Base-by-base conservation (phyloP, 2,888 invertebrate species). In the Asteroscopus sphinx region DNA sequence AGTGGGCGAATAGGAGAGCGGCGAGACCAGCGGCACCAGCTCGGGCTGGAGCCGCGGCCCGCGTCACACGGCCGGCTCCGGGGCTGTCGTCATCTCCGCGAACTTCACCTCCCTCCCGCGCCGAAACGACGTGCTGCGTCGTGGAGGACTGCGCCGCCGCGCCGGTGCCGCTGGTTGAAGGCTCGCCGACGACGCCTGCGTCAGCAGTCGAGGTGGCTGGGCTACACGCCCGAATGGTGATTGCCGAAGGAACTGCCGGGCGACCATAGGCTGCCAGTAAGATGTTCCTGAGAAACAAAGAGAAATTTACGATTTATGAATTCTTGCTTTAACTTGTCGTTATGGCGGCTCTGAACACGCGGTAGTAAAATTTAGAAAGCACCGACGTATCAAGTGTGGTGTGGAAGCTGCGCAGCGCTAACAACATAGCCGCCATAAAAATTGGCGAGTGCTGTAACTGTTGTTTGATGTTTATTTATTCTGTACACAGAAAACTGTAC, bases 191-290 rank as follows among this genome's bases (percentile, higher is more conserved):
- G 94, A 94, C 25, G 90, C 86, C 75, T 94, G 94, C 35, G 93
- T 73, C 48, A 90, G 59, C 54, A 92, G 79, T 47, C 89, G 86
- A 21, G 90, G 85, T 8, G 90, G 86, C 52, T 83, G 83, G 41
- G 79, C 71, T 58, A 77, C 73, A 17, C 89, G 89, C 17, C 87
- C 85, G 89, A 97, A 97, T 49, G 97, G 97, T 41, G 96, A 97
- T 65, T 95, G 95, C 16, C 95, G 94, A 13, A 96, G 95, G 83
- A 97, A 97, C 87, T 97, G 97, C 57, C 96, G 96, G 25, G 96
- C 96, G 42, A 96, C 96, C 61, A 96, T 86, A 5, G 97, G 97
- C 56, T 96, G 95, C 96, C 96, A 97, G 77, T 95, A 94, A 44
- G 95, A 95, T 55, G 79, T 86, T 28, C 86, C 92, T 91, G 86